Conservation (phyloP, 2,888 invertebrate genomes). For the Andrena bicolor region DNA sequence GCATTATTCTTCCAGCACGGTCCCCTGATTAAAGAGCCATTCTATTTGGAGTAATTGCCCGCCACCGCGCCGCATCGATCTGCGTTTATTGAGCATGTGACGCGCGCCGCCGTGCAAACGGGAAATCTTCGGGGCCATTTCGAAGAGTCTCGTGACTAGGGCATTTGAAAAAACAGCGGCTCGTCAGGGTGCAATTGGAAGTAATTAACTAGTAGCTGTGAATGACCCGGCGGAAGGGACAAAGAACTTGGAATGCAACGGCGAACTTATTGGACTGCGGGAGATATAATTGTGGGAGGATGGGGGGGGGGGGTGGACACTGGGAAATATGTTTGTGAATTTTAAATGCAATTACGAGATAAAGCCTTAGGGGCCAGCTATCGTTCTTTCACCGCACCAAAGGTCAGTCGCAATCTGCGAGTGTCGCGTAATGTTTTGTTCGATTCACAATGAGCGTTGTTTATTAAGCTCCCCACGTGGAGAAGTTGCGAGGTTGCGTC, state of each 20-base stretch:
- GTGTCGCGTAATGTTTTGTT: not conserved
- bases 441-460: too few species aligned
- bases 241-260: not conserved
- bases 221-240: not conserved
- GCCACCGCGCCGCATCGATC: not conserved
- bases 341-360: slow-evolving; percentile 2
- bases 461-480: too few species aligned
- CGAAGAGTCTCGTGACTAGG: not conserved
- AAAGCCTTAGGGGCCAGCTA: slow-evolving; percentile 19
- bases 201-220: slow-evolving; percentile 3
- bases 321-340: not conserved
- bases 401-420: not conserved
- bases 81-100: not conserved
- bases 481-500: too few species aligned
- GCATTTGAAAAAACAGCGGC: not conserved
- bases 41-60: slow-evolving; percentile 1
- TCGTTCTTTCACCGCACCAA: slow-evolving; percentile 7
- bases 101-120: not conserved
- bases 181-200: not conserved
- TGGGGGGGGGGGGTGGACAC: too few species aligned
- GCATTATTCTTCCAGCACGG: not conserved
- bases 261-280: slow-evolving; percentile 3
- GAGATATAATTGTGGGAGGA: not conserved
- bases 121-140: not conserved
- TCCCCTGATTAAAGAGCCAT: not conserved